These are phyloP conservation scores for Pipra filicauda DNA, from an alignment of 2,113 vertebrate genomes.

Conservation along the genomic window DNA sequence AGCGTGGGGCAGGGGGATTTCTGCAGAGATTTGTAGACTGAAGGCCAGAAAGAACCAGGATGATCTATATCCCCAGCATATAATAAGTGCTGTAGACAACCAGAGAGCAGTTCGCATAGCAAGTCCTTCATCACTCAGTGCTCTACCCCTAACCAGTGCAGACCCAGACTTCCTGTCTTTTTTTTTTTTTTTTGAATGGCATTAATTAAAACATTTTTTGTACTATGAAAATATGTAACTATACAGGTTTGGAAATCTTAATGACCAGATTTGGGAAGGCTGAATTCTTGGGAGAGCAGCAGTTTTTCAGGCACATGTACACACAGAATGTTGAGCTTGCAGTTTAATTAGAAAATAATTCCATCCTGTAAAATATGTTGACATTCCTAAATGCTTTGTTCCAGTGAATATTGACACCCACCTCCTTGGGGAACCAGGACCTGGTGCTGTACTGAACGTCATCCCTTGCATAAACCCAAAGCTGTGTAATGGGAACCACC, in stretches of 20 bases:
- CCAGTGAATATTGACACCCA: not conserved
- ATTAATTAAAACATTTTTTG: not conserved
- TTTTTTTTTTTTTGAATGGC: not conserved
- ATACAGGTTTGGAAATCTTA: not conserved
- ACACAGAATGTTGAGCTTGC: not conserved
- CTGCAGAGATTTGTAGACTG: not conserved
- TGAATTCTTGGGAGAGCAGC: not conserved
- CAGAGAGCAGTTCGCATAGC: not conserved
- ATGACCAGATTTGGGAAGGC: not conserved
- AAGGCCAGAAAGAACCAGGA: not conserved
- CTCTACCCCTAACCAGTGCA: not conserved
- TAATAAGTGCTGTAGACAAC: not conserved
- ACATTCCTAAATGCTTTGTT: not conserved
- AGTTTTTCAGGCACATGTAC: not conserved
- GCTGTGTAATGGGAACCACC: not conserved
- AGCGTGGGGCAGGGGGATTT: not conserved
- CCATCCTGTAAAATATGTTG: not conserved
- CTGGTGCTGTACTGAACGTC: not conserved
- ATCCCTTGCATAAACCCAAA: not conserved
- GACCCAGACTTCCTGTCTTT: not conserved
- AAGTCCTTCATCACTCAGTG: not conserved
- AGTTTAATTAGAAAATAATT: not conserved
- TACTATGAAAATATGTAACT: not conserved
- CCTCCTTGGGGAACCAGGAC: not conserved
- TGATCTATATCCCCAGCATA: not conserved